phyloP scores from a whole-genome alignment of 2,888 invertebrate species.

The Polydrusus tereticollis region DNA sequence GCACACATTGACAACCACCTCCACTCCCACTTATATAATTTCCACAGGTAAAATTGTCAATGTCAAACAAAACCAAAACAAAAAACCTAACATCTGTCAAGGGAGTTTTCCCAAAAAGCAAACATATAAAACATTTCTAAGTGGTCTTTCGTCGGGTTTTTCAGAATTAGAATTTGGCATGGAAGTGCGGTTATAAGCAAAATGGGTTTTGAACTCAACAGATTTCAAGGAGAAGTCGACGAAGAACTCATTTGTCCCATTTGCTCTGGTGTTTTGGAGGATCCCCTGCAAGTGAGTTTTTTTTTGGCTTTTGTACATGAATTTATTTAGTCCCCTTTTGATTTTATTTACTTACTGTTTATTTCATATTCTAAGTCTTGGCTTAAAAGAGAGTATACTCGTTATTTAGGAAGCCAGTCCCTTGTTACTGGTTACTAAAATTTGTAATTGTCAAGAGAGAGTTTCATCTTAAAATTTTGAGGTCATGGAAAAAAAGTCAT shows the following conservation, averaged over 20 bases:
- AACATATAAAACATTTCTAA: neutral
- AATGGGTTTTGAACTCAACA: slow-evolving; percentile 95
- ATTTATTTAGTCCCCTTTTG: slow-evolving; percentile 4
- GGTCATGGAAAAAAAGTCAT: too few species aligned
- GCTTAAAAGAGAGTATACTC: too few species aligned
- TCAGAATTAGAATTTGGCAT: slow-evolving; percentile 32
- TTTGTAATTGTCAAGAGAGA: too few species aligned
- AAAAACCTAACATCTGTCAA: slow-evolving; percentile 39
- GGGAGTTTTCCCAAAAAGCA: slow-evolving; percentile 27
- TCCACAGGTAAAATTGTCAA: slow-evolving; percentile 17
- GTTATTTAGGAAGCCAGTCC: too few species aligned
- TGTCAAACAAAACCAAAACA: slow-evolving; percentile 37
- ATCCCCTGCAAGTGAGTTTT: slow-evolving; percentile 87
- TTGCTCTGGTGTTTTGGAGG: slow-evolving; percentile 94
- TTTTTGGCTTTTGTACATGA: slow-evolving; percentile 17
- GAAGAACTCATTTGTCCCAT: slow-evolving; percentile 97
- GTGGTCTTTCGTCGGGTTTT: slow-evolving; percentile 10
- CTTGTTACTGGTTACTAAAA: too few species aligned
- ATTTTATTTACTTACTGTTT: slow-evolving; percentile 1
- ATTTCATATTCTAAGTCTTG: neutral
- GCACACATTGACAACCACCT: neutral
- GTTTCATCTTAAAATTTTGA: too few species aligned
- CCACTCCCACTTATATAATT: neutral
- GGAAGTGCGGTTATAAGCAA: slow-evolving; percentile 45
- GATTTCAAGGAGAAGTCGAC: slow-evolving; percentile 96